Conservation (phyloP, 2,888 invertebrate genomes). For the Cheilosia soror region DNA sequence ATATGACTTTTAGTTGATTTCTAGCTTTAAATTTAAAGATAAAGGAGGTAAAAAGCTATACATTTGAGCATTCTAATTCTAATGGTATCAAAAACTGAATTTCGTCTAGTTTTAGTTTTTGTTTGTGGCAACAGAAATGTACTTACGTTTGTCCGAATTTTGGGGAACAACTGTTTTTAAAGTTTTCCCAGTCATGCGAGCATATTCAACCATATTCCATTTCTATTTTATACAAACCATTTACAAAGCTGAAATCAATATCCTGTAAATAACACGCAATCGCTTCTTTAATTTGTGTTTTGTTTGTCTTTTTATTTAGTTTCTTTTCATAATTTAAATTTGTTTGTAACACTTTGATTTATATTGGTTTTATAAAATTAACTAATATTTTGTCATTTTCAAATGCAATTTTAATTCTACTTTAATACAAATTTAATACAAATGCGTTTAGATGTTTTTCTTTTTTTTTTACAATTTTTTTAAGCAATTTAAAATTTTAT, state of each 20-base stretch:
- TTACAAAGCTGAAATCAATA: background rate
- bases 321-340: slow-evolving; percentile 2
- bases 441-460: slow-evolving; percentile 36
- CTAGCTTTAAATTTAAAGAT: no score
- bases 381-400: slow-evolving; percentile 21
- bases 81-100: no score
- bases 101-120: no score
- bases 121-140: no score
- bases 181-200: no score
- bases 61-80: no score
- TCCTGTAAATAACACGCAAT: background rate
- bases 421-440: slow-evolving; percentile 63
- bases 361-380: slow-evolving; percentile 50
- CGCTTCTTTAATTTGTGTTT: background rate
- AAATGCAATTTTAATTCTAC: slow-evolving; percentile 43
- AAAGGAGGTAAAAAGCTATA: no score
- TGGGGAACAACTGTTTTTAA: no score
- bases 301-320: background rate
- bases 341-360: slow-evolving; percentile 32
- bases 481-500: slow-evolving; percentile 44
- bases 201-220: no score
- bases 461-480: slow-evolving; percentile 12
- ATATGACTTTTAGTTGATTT: no score
- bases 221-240: no score
- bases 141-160: no score